Percentiles rank a stretch among this genome's conserved stretches.
phyloP scores from a whole-genome alignment of 2,797 vertebrate species.

The Brotula barbata region DNA sequence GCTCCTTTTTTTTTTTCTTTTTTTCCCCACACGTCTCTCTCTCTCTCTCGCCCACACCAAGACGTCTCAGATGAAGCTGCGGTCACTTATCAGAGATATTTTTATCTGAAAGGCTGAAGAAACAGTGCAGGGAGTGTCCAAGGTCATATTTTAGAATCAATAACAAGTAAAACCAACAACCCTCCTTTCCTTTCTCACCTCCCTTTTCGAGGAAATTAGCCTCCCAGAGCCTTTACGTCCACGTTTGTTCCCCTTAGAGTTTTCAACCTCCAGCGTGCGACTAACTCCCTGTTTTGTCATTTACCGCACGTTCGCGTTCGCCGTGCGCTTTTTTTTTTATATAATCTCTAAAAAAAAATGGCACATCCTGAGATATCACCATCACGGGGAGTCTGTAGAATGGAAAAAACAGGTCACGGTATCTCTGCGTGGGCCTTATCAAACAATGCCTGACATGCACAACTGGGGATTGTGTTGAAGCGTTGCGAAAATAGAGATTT shows the following conservation, averaged over 20 bases:
- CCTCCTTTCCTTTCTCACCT: slow-evolving; percentile 4
- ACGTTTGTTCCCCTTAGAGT: slow-evolving; percentile 11
- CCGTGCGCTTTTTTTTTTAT: too few species aligned
- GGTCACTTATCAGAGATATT: neutral
- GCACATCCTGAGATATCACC: slow-evolving; percentile 60
- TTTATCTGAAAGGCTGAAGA: neutral
- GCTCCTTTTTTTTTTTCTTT: neutral
- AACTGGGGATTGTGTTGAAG: slow-evolving; percentile 33
- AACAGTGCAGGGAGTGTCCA: neutral
- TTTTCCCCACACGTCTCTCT: neutral
- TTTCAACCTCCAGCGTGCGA: slow-evolving; percentile 11
- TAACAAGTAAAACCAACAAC: slow-evolving; percentile 7
- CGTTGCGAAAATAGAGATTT: slow-evolving; percentile 21
- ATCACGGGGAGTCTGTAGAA: too few species aligned
- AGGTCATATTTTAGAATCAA: neutral
- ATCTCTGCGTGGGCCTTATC: slow-evolving; percentile 37
- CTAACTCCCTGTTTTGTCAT: neutral
- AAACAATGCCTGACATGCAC: slow-evolving; percentile 58
- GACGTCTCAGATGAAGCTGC: neutral
- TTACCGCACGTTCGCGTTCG: too few species aligned
- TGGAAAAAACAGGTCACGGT: slow-evolving; percentile 24
- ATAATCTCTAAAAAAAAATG: slow-evolving; percentile 25
- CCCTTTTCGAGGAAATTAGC: slow-evolving; percentile 11
- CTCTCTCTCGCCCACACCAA: neutral
- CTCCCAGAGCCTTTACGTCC: slow-evolving; percentile 4